Base-by-base conservation (phyloP, 2,113 vertebrate genomes). In the Polypterus bichir region DNA sequence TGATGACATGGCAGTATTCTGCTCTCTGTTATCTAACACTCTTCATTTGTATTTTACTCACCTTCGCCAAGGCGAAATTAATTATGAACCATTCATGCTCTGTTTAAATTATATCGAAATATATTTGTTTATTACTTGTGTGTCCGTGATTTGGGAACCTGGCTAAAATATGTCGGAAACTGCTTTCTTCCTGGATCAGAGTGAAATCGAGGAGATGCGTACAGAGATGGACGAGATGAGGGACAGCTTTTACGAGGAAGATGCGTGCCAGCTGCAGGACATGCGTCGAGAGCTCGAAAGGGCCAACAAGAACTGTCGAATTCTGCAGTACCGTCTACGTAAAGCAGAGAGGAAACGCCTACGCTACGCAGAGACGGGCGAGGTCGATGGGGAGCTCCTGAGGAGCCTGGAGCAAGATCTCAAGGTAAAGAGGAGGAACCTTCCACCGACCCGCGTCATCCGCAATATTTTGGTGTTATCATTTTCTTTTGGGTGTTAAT, bases 161-260 rank as follows among this genome's bases (percentile, higher is more conserved):
- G 27, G 27, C 27, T 27, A 27, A 27, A 27, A 27, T 27, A 27
- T 27, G 27, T 27, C 27, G 27, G 27, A 27, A 27, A 77, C 61
- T 74, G 72, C 71, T 72, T 79, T 68, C 65, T 0, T 61, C 51
- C 56, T 52, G 0, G 69, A 62, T 48, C 68, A 97, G 91, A 89
- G 72, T 7, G 96, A 99, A 74, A 95, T 99, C 62, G 92, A 97
- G 57, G 96, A 98, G 74, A 89, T 99, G 85, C 88, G 96, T 64
- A 90, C 92, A 1, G 96, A 99, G 79, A 99, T 99, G 96, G 96
- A 98, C 3, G 96, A 99, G 76, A 97, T 99, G 87, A 84, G 95
- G 66, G 96, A 99, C 83, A 95, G 89, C 55, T 99, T 97, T 80
- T 98, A 97, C 55, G 96, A 99, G 69, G 96, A 99, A 59, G 96